Evolutionary conservation across 2,113 vertebrate genomes (phyloP), one percentile per base, ranked within the genome.

Genomic region (Alectura lathami): DNA sequence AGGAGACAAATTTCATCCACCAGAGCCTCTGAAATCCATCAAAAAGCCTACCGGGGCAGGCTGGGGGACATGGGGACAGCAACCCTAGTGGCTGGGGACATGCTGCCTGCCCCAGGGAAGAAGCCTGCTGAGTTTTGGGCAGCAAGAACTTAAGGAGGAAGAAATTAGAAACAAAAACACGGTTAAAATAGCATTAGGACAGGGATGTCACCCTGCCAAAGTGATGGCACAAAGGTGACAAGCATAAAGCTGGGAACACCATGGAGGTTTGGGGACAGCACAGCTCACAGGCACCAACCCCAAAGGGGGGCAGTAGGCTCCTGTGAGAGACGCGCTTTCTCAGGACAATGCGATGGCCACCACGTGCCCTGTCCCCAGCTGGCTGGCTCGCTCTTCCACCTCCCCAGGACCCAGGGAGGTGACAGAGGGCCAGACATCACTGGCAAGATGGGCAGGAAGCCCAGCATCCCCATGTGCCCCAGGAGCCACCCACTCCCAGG

Each of bases 101-200:
- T 1, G 2, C n/a, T 2, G 2, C 38, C 42, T 86, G 27, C 17
- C 30, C 53, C 1, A 2, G 53, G 23, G 72, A 42, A 68, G 42
- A 43, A 47, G 14, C 29, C 17, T 0, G 14, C 36, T 0, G 1
- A 47, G 47, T 13, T 51, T 13, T 86, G 50, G 22, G 47, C 45
- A 59, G 42, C 4, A 16, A 29, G 40, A 72, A 50, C 29, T 29
- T 32, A 74, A 77, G 0, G 1, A 89, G 42, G 32, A 78, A 86
- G 64, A 86, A 89, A 81, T 29, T 8, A 6, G 5, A 54, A 88
- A 57, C 8, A 43, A 21, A 67, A 86, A 53, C 11, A 27, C 82
- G 8, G 48, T 36, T 48, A 32, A 69, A 83, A 56, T 1, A 56
- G 38, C 5, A 1, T 45, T 40, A 83, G 62, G 11, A 36, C 3